Conservation (phyloP, 2,113 vertebrate genomes). For the Dicrurus megarhynchus region DNA sequence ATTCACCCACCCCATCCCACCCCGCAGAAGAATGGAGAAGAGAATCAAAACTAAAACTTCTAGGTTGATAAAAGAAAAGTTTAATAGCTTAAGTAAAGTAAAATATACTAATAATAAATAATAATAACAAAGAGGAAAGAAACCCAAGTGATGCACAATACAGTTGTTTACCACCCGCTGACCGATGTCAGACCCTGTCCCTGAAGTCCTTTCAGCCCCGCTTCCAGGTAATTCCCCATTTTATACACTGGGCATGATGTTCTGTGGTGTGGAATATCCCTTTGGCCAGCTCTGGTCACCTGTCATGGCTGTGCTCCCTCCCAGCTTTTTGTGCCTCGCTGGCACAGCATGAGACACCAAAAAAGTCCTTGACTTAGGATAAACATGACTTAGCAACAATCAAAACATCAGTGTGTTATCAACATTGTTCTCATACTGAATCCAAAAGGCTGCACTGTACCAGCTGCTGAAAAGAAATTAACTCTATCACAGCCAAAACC, state of each 20-base stretch:
- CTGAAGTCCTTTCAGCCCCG: background rate
- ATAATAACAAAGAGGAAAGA: background rate
- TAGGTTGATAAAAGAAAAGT: background rate
- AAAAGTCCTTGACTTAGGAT: background rate
- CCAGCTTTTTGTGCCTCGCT: background rate
- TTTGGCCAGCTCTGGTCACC: background rate
- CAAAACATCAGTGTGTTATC: background rate
- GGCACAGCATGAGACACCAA: background rate
- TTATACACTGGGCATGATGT: background rate
- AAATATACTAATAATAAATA: background rate
- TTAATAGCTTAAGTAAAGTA: background rate
- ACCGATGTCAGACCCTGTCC: background rate
- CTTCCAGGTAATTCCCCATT: background rate
- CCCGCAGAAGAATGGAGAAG: fast-evolving
- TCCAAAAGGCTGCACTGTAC: background rate
- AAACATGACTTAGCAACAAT: background rate
- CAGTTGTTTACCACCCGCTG: background rate
- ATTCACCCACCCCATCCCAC: no score
- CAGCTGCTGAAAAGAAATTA: background rate
- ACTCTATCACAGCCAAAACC: background rate
- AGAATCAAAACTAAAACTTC: background rate
- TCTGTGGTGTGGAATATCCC: background rate
- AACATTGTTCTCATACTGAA: background rate
- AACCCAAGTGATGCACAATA: background rate
- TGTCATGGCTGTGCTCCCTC: background rate